Base-by-base conservation (phyloP, 2,113 vertebrate genomes). In the Callochromis pleurospilus region DNA sequence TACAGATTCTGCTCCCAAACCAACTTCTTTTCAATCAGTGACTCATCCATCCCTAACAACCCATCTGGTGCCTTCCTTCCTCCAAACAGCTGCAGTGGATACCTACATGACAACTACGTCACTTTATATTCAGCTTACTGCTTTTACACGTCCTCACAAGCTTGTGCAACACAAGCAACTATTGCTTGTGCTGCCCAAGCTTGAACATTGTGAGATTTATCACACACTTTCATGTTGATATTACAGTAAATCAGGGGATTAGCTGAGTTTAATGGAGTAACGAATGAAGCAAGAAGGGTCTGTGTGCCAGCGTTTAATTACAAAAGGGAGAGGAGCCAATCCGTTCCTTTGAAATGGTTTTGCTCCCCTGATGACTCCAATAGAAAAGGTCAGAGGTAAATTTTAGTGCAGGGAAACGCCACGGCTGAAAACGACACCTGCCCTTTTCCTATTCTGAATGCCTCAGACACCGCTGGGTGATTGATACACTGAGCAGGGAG, bases 381-480 rank as follows among this genome's bases (percentile, higher is more conserved):
- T 53, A 42, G 87, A 85, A 94, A 97, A 97, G 95, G 96, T 96
- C 96, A 96, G 90, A 94, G 92, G 88, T 92, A 95, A 87, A 80
- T 87, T 91, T 90, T 84, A 68, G 85, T 73, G 87, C 79, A 68
- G 82, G 86, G 65, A 89, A 93, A 84, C 51, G 55, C 81, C 90
- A 87, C 49, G 65, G 79, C 88, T 95, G 93, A 96, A 96, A 96
- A 91, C 68, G 94, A 96, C 94, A 95, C 95, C 94, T 93, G 87
- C 94, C 94, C 94, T 95, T 94, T 93, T 82, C 93, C 94, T 96
- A 96, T 96, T 96, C 96, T 93, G 84, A 96, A 94, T 93, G 58
- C 84, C 87, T 83, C 82, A 53, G 88, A 87, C 89, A 91, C 54
- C 85, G 90, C 81, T 87, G 86, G 93, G 87, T 92, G 89, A 88